Evolutionary conservation across 2,888 invertebrate species (phyloP).

Genomic region (Sialis fuliginosa): DNA sequence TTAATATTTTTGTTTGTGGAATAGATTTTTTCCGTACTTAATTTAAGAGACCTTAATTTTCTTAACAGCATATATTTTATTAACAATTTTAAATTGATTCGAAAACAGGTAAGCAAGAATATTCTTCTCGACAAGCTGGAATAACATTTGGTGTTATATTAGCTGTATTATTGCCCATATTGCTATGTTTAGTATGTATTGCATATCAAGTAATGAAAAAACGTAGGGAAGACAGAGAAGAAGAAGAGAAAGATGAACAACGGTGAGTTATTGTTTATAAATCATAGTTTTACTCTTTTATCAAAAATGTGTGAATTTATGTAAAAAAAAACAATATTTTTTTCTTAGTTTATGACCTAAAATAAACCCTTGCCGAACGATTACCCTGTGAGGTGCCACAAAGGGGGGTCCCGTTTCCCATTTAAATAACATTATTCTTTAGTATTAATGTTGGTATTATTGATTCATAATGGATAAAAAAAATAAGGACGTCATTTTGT

Average conservation of each 20-base stretch:
- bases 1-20: background rate
- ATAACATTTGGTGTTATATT: slow-evolving; percentile 61
- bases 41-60: background rate
- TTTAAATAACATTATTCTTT: too few relatives aligned
- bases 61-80: background rate
- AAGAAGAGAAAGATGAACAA: slow-evolving; percentile 12
- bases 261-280: too few relatives aligned
- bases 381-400: too few relatives aligned
- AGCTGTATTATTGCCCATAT: slow-evolving; percentile 55
- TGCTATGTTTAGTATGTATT: slow-evolving; percentile 41
- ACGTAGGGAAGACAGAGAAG: slow-evolving; percentile 15
- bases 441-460: too few relatives aligned
- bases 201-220: slow-evolving; percentile 19
- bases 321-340: too few relatives aligned
- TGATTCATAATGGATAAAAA: too few relatives aligned
- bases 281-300: too few relatives aligned
- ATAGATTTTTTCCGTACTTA: slow-evolving; percentile 5
- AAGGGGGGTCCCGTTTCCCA: too few relatives aligned
- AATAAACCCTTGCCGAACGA: too few relatives aligned
- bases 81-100: background rate
- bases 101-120: slow-evolving; percentile 56
- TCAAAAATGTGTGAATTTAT: too few relatives aligned
- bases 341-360: too few relatives aligned
- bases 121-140: slow-evolving; percentile 56
- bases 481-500: too few relatives aligned